These are phyloP conservation scores for Holothuria scabra DNA, from an alignment of 53 echinoderm and acorn worm species.

Conservation along the genomic window DNA sequence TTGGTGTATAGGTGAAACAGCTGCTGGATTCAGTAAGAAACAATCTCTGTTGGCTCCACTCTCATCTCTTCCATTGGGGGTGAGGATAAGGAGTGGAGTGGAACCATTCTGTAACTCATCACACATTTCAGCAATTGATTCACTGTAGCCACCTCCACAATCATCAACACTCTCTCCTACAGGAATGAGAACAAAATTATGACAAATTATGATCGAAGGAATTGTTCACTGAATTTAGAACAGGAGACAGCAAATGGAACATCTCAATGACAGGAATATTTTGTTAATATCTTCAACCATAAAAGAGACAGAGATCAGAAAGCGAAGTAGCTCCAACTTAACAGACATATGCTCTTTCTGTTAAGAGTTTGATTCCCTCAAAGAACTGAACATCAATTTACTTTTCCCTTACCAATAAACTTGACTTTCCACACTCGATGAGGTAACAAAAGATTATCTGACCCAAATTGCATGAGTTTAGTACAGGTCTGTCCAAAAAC, in stretches of 20 bases:
- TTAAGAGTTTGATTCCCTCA: too few relatives aligned
- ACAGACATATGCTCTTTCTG: too few relatives aligned
- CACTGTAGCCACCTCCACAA: slow-evolving; percentile 98
- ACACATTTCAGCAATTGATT: slow-evolving; percentile 99
- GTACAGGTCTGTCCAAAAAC: slow-evolving; percentile 95
- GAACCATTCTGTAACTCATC: slow-evolving; percentile 98
- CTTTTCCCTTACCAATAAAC: slow-evolving; percentile 81
- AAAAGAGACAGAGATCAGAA: too few relatives aligned
- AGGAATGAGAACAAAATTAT: not conserved
- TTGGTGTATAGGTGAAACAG: slow-evolving; percentile 77
- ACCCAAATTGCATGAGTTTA: slow-evolving; percentile 93
- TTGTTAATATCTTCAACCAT: too few relatives aligned
- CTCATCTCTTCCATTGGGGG: slow-evolving; percentile 96
- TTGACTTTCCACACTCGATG: slow-evolving; percentile 99
- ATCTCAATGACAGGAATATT: too few relatives aligned
- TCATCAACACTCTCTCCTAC: slow-evolving; percentile 98
- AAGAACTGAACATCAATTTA: too few relatives aligned
- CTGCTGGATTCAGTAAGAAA: slow-evolving; percentile 89
- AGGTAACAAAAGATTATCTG: slow-evolving; percentile 86
- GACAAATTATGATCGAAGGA: not conserved
- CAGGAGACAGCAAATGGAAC: too few relatives aligned
- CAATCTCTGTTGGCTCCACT: slow-evolving; percentile 96
- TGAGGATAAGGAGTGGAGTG: slow-evolving; percentile 83
- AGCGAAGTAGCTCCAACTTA: too few relatives aligned
- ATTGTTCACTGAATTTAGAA: not conserved